A percentile compares a stretch with the other conserved stretches of the same genome.
Evolutionary conservation across 2,113 vertebrate species (phyloP).

Genomic region (Plecotus auritus): DNA sequence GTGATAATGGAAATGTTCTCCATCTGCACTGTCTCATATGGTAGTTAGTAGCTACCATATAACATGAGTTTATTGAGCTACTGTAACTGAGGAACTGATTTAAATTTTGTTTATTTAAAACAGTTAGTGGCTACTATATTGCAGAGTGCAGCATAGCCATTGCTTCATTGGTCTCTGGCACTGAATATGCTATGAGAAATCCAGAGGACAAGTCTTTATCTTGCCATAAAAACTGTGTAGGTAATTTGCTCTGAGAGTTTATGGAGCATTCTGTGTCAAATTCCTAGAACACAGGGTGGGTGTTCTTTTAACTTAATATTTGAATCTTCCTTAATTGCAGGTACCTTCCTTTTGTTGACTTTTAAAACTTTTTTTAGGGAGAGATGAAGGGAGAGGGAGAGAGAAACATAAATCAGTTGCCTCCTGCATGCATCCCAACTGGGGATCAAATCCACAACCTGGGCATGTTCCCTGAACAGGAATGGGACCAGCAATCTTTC

Average conservation of each 20-base stretch:
- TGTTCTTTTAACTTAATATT: neutral
- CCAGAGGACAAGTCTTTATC: neutral
- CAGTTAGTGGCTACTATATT: neutral
- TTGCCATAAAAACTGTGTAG: neutral
- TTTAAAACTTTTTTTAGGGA: neutral
- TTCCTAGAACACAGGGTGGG: neutral
- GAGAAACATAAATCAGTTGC: neutral
- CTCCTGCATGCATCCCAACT: neutral
- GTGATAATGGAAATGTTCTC: neutral
- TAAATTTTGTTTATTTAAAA: neutral
- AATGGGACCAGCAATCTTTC: neutral
- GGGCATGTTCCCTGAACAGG: neutral
- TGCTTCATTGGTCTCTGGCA: neutral
- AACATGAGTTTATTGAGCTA: neutral
- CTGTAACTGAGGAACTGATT: neutral
- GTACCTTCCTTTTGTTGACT: neutral
- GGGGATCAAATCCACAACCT: neutral
- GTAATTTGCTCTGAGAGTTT: neutral
- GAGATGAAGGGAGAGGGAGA: neutral
- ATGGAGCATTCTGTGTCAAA: neutral
- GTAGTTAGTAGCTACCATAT: neutral
- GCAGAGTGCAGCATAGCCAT: neutral
- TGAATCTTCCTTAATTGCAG: slow-evolving; percentile 2
- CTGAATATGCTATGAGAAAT: neutral
- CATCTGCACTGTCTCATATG: neutral